phyloP scores from a whole-genome alignment of 2,888 invertebrate species.

The Pinctada fucata region DNA sequence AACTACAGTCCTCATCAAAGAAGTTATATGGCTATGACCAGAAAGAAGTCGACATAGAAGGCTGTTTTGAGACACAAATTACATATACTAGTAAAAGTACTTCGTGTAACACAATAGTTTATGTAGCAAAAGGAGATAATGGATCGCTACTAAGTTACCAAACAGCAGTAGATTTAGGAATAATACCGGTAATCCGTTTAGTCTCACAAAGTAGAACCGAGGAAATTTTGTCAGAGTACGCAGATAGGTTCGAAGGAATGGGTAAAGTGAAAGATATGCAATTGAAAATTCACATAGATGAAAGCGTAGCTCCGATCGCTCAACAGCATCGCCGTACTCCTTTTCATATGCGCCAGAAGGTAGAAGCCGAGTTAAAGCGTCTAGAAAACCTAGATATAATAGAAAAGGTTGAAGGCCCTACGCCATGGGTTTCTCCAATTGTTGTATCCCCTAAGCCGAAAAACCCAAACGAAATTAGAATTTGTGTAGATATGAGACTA shows the following conservation, averaged over 20 bases:
- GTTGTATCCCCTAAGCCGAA: slow-evolving; percentile 50
- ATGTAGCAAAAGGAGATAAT: slow-evolving; percentile 4
- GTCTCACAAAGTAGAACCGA: slow-evolving; percentile 7
- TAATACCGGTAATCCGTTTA: slow-evolving; percentile 19
- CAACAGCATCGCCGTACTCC: slow-evolving; percentile 49
- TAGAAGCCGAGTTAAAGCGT: slow-evolving; percentile 52
- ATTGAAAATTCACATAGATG: slow-evolving; percentile 46
- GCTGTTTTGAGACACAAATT: slow-evolving; percentile 7
- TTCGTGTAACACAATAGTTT: slow-evolving; percentile 8
- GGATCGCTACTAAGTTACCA: slow-evolving; percentile 22
- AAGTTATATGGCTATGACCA: slow-evolving; percentile 22
- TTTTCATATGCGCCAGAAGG: slow-evolving; percentile 49
- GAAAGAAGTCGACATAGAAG: not conserved
- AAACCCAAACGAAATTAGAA: slow-evolving; percentile 38
- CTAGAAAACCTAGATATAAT: slow-evolving; percentile 56
- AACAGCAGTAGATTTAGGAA: slow-evolving; percentile 24
- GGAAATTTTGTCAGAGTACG: slow-evolving; percentile 11
- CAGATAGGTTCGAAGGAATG: slow-evolving; percentile 31
- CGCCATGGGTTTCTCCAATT: slow-evolving; percentile 52
- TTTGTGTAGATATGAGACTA: slow-evolving; percentile 56
- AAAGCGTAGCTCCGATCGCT: slow-evolving; percentile 33
- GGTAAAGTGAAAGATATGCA: slow-evolving; percentile 40
- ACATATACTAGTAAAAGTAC: not conserved
- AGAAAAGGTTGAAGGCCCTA: slow-evolving; percentile 54
- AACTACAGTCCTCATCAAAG: not conserved